Evolutionary conservation across 2,888 invertebrate species (phyloP).

Genomic region (Keiferia lycopersicella): DNA sequence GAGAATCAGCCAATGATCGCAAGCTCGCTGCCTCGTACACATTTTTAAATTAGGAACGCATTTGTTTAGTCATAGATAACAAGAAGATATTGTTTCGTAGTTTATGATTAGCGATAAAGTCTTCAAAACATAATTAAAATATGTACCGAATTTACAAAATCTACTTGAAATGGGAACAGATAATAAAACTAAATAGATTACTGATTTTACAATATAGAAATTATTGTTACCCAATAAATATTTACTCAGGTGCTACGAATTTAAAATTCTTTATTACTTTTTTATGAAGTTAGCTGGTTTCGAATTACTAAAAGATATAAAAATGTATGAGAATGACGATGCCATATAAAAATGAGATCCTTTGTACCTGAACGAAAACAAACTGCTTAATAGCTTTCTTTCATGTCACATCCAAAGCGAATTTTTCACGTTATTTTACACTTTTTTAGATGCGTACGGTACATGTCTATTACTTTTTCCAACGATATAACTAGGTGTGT

Average conservation of each 20-base stretch:
- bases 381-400: slow-evolving; percentile 1
- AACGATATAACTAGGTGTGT: too few relatives aligned
- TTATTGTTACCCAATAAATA: too few relatives aligned
- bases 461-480: not conserved
- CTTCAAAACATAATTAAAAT: too few relatives aligned
- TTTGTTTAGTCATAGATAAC: slow-evolving; percentile 27
- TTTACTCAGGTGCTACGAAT: not conserved
- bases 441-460: not conserved
- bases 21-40: slow-evolving; percentile 27
- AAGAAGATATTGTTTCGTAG: not conserved
- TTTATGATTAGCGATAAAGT: not conserved
- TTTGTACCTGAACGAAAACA: slow-evolving; percentile 4
- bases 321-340: not conserved
- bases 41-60: slow-evolving; percentile 30
- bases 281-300: not conserved
- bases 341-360: not conserved
- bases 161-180: not conserved
- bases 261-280: not conserved
- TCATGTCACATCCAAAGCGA: not conserved
- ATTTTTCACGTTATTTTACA: not conserved
- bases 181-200: too few relatives aligned
- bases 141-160: not conserved
- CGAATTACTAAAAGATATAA: slow-evolving; percentile 5
- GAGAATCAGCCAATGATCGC: slow-evolving; percentile 29
- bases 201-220: too few relatives aligned